These are phyloP conservation scores for Crypturellus undulatus DNA, from an alignment of 2,113 vertebrate genomes.

Conservation along the genomic window DNA sequence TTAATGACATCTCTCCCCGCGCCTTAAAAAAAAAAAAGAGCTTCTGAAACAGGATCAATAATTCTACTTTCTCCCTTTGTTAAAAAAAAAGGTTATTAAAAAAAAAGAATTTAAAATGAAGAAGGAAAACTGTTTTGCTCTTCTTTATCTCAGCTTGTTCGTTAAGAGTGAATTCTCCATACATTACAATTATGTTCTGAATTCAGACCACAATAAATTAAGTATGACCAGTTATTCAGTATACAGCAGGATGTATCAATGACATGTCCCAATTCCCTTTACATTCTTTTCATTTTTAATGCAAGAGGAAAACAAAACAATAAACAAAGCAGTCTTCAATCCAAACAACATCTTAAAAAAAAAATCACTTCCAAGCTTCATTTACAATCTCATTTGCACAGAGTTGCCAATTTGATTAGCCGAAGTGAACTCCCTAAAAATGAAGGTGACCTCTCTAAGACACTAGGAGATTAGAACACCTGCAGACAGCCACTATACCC, in stretches of 20 bases:
- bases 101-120: conserved; percentile 43
- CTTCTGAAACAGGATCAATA: conserved; percentile 20
- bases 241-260: background rate
- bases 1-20: conserved; percentile 14
- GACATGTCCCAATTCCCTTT: conserved; percentile 6
- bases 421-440: conserved; percentile 16
- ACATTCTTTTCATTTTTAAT: background rate
- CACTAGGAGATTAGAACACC: conserved; percentile 53
- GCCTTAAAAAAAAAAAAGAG: conserved; percentile 10
- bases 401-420: conserved; percentile 46
- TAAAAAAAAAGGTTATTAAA: background rate
- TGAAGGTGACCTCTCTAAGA: conserved; percentile 36
- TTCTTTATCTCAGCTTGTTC: conserved; percentile 15
- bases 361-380: background rate
- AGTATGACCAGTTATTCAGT: conserved; percentile 18
- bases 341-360: background rate
- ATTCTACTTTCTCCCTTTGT: conserved; percentile 23
- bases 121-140: conserved; percentile 58
- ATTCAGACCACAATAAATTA: conserved; percentile 48
- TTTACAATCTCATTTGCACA: conserved; percentile 36
- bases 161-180: conserved; percentile 43
- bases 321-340: conserved; percentile 26
- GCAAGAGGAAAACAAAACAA: background rate
- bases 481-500: conserved; percentile 31
- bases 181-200: conserved; percentile 33